Conservation (phyloP, 2,113 vertebrate species). For the Etia nguti region DNA sequence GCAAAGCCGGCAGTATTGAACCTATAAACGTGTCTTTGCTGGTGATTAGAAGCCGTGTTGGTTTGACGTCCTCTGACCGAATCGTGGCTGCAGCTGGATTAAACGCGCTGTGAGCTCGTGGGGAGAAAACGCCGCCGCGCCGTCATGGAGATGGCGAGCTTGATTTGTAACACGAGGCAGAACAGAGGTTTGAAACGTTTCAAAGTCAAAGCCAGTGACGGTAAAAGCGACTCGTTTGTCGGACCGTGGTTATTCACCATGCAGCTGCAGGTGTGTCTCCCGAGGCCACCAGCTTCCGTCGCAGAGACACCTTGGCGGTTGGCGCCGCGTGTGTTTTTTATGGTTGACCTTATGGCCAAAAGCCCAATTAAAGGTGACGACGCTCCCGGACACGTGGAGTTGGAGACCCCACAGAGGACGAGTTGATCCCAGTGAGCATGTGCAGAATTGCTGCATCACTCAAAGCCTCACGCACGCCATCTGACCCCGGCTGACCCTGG, state of each 20-base stretch:
- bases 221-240: neutral
- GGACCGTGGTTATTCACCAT: neutral
- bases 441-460: neutral
- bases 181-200: neutral
- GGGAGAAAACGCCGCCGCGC: neutral
- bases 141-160: neutral
- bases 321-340: neutral
- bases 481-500: neutral
- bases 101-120: neutral
- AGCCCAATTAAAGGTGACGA: neutral
- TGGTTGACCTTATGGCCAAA: neutral
- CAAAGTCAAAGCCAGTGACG: neutral
- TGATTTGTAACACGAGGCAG: neutral
- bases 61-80: neutral
- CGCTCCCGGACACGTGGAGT: accelerated
- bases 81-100: neutral
- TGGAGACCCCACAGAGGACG: neutral
- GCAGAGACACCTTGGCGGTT: neutral
- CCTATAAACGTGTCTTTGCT: neutral
- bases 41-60: neutral
- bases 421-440: neutral
- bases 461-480: neutral
- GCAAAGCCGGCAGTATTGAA: neutral
- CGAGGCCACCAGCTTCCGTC: accelerated
- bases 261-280: neutral